Evolutionary conservation across 2,888 invertebrate genomes (phyloP), one percentile per base, ranked within the genome.

Genomic region (Hofmannophila pseudospretella): DNA sequence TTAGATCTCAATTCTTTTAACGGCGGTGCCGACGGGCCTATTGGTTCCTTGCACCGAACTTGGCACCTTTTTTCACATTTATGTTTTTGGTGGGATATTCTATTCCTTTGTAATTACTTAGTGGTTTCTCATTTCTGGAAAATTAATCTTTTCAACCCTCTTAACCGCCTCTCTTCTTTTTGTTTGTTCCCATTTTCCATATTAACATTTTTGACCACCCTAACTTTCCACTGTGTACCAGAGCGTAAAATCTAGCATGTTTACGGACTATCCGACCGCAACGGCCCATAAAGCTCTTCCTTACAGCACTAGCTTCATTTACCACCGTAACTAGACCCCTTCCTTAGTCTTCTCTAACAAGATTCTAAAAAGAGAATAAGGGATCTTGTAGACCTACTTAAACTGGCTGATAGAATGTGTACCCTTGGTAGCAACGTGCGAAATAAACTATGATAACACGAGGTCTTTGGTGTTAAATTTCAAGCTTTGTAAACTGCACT

Each of bases 361-460:
- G 28, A 32, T 9, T 25, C 33, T 51, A 47, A 47, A 44, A 27
- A 31, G 35, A 36, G 13, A 8, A 42, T 36, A 42, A 50, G 44
- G 49, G 51, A 44, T n/a, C 39, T 34, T 46, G 45, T 1, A 50
- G 63, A 32, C 60, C 64, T 47, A 38, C 28, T 39, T 47, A 54
- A 35, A 41, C 41, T 66, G 58, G 70, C 30, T 47, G 23, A 4
- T 10, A 42, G 49, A 39, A 46, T 72, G 70, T 72, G 69, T n/a
- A 53, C 59, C 65, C 69, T 73, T 63, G 70, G 73, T 73, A 71
- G 70, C 71, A 68, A 60, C 70, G 62, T 69, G 72, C 58, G 64
- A 70, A 79, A 76, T 81, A 80, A 79, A 80, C 78, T 71, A 73
- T 59, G 77, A 76, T 77, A 77, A 73, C 70, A 63, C 57, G 60